Conservation (phyloP, 2,113 vertebrate genomes). For the Narcine bancroftii region DNA sequence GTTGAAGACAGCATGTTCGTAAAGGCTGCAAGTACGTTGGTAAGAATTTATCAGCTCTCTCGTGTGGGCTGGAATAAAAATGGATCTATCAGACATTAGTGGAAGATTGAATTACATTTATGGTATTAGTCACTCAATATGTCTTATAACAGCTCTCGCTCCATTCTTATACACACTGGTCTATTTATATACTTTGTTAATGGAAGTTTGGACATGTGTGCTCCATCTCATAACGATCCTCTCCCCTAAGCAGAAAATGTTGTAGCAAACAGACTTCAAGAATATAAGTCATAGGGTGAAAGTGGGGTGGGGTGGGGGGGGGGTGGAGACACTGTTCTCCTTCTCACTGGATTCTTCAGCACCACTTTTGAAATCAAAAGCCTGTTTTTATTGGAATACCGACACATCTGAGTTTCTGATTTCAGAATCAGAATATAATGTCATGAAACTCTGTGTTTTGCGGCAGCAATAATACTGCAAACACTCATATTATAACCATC, state of each 20-base stretch:
- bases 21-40: neutral
- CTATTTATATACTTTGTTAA: neutral
- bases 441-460: no score
- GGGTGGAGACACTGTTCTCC: neutral
- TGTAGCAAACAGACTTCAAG: neutral
- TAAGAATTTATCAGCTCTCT: neutral
- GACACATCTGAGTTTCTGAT: neutral
- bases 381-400: neutral
- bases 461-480: no score
- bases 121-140: conserved; percentile 2
- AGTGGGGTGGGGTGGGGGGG: no score
- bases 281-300: neutral
- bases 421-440: no score
- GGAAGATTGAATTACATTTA: neutral
- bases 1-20: neutral
- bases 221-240: neutral
- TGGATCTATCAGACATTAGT: neutral
- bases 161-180: neutral
- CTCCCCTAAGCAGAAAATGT: neutral
- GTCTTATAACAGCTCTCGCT: neutral
- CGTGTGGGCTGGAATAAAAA: neutral
- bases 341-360: conserved; percentile 1
- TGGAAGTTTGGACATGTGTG: neutral
- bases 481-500: no score
- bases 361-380: neutral